A percentile compares a stretch with the other conserved stretches of the same genome.
phyloP scores from a whole-genome alignment of 2,888 invertebrate species.

The Galeopsomyia nigrocyanea region DNA sequence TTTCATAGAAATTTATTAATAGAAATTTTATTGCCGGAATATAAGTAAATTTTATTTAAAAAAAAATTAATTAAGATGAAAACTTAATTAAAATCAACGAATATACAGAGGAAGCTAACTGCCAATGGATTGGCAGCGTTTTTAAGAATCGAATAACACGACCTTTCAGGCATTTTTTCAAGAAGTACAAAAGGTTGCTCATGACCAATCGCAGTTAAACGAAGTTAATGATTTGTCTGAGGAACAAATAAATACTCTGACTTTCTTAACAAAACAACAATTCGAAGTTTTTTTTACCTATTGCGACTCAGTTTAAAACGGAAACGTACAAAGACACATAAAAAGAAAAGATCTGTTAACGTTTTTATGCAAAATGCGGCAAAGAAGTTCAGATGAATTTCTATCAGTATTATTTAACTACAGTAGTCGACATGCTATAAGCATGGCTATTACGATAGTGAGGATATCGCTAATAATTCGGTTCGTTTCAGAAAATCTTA shows the following conservation, averaged over 20 bases:
- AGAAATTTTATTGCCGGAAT: no score
- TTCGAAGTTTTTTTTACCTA: slow-evolving; percentile 44
- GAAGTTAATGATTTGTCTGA: slow-evolving; percentile 43
- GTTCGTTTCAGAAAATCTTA: slow-evolving; percentile 45
- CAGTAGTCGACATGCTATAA: slow-evolving; percentile 34
- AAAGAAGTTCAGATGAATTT: slow-evolving; percentile 44
- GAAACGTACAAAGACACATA: slow-evolving; percentile 36
- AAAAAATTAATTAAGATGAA: no score
- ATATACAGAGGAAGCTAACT: no score
- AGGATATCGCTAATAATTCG: slow-evolving; percentile 38
- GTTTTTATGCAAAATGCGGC: slow-evolving; percentile 45
- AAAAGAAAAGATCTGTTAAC: slow-evolving; percentile 35
- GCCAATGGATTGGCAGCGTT: no score
- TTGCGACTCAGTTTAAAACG: slow-evolving; percentile 40
- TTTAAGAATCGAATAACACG: no score
- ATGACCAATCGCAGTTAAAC: slow-evolving; percentile 6
- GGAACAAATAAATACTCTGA: slow-evolving; percentile 40
- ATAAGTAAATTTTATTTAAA: no score
- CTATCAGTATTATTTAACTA: slow-evolving; percentile 39
- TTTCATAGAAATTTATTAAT: no score
- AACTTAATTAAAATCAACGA: no score
- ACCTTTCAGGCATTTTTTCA: no score
- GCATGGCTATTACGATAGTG: slow-evolving; percentile 33
- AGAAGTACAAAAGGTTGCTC: slow-evolving; percentile 35
- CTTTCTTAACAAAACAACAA: slow-evolving; percentile 43